Conservation (phyloP, 1,140 invertebrate species). For the Drosophila sechellia region DNA sequence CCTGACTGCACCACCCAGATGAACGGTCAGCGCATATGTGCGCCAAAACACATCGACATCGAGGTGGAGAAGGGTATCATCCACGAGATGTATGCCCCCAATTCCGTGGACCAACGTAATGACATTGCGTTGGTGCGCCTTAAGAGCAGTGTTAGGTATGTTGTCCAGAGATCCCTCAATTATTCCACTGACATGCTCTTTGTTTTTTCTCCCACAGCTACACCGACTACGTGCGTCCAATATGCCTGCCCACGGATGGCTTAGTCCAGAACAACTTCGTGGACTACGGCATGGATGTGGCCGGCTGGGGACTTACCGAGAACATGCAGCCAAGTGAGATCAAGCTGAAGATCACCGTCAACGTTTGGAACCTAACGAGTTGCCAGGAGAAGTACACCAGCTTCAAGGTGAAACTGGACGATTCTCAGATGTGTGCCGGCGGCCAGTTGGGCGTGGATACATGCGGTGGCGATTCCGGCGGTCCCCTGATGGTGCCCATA, state of each 20-base stretch:
- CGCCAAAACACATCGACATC: constrained; percentile 87
- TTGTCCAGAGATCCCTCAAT: not conserved
- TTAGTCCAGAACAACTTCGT: constrained; percentile 84
- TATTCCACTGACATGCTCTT: too few species aligned
- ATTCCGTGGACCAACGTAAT: constrained; percentile 86
- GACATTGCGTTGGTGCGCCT: constrained; percentile 92
- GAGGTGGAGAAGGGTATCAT: constrained; percentile 87
- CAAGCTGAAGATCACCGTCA: constrained; percentile 66
- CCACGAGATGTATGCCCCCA: constrained; percentile 88
- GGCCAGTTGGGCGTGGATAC: constrained; percentile 88
- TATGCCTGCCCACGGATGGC: constrained; percentile 89
- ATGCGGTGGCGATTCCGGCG: constrained; percentile 90
- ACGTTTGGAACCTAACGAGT: constrained; percentile 55
- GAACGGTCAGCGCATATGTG: constrained; percentile 82
- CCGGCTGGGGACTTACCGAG: constrained; percentile 93
- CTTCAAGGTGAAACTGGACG: constrained; percentile 74
- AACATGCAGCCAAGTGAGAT: constrained; percentile 84
- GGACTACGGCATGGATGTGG: constrained; percentile 87
- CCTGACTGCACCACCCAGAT: constrained; percentile 71
- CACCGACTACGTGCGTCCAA: constrained; percentile 89
- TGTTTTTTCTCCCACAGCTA: constrained; percentile 69
- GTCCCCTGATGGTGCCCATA: constrained; percentile 86
- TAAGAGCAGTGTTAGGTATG: constrained; percentile 84
- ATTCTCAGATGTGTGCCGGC: constrained; percentile 87
- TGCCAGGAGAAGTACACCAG: constrained; percentile 60